phyloP scores from a whole-genome alignment of 2,797 vertebrate species.

The Heteromormyrus szaboi region DNA sequence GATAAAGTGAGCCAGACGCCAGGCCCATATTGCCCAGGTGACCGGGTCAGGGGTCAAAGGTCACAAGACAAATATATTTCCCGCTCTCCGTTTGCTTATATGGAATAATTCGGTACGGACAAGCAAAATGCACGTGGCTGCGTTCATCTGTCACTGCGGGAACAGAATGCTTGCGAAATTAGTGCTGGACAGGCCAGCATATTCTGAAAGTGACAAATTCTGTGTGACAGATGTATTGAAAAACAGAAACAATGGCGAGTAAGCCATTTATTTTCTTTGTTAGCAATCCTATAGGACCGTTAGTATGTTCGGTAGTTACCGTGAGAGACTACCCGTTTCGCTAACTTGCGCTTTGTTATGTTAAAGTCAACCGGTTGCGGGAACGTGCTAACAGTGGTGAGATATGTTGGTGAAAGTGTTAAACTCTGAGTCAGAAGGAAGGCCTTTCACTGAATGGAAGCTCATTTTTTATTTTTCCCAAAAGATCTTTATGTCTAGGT shows the following conservation, averaged over 20 bases:
- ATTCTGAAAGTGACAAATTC: not conserved
- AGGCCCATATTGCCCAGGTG: conserved; percentile 31
- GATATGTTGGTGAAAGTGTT: not conserved
- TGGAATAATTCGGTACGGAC: conserved; percentile 3
- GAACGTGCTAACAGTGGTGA: not conserved
- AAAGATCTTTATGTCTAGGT: not conserved
- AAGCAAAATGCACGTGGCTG: not conserved
- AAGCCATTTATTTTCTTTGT: not conserved
- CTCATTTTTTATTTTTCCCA: not conserved
- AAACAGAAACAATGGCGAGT: not conserved
- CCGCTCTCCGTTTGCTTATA: conserved; percentile 32
- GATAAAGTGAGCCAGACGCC: conserved; percentile 41
- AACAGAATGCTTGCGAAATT: not conserved
- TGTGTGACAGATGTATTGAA: not conserved
- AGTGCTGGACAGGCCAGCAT: not conserved
- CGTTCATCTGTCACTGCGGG: not conserved
- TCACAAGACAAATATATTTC: conserved; percentile 45
- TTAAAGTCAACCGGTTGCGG: not conserved
- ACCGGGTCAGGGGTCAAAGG: conserved; percentile 45
- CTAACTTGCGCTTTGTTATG: not conserved
- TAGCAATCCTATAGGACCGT: not conserved
- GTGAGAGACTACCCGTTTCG: not conserved
- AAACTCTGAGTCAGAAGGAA: not conserved
- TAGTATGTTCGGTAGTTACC: not conserved
- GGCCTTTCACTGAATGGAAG: not conserved